phyloP scores from a whole-genome alignment of 2,797 vertebrate species.

The Phyllotis vaccarum region DNA sequence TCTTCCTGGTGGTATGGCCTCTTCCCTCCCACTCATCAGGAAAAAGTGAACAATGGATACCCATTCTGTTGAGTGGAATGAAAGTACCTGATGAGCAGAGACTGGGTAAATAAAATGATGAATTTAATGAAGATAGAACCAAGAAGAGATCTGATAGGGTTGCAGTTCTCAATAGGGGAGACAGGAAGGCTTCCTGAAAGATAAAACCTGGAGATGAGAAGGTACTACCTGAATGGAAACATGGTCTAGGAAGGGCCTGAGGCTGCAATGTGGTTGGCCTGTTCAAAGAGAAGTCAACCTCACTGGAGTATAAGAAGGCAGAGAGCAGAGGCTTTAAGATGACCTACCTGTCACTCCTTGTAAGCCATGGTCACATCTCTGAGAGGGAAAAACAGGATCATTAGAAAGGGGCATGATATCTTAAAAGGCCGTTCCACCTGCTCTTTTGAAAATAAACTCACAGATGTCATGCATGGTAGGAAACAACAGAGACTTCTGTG shows the following conservation, averaged over 20 bases:
- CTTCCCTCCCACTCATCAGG: background rate
- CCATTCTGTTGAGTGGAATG: background rate
- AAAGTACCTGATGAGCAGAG: background rate
- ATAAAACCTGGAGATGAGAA: background rate
- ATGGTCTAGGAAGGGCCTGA: background rate
- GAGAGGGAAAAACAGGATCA: background rate
- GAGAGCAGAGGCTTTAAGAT: background rate
- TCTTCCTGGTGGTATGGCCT: background rate
- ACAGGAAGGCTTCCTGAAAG: background rate
- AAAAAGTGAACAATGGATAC: background rate
- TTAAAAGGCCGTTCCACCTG: background rate
- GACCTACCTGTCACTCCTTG: background rate
- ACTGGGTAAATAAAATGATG: background rate
- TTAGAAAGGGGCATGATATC: background rate
- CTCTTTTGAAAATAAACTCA: background rate
- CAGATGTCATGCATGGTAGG: background rate
- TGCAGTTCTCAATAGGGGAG: background rate
- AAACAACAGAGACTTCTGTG: background rate
- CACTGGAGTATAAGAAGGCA: background rate
- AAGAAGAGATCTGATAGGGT: background rate
- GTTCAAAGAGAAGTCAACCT: background rate
- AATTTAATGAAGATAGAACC: background rate
- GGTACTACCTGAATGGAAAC: background rate
- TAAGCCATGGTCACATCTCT: background rate
- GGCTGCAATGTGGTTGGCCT: background rate